Base-by-base conservation (phyloP, 2,888 invertebrate genomes). In the Ochropleura leucogaster region DNA sequence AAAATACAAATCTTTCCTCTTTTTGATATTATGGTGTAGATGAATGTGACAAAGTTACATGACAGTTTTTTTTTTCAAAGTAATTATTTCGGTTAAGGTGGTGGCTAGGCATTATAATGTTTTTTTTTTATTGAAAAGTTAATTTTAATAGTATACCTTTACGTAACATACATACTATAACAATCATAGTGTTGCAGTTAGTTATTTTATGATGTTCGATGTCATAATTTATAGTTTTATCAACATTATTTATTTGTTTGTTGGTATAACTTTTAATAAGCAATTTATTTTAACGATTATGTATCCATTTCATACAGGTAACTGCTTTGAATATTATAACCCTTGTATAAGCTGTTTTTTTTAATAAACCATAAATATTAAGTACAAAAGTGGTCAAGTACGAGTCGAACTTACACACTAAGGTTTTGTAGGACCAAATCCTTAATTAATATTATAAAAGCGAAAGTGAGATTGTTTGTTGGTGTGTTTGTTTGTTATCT, bases 171-270 rank as follows among this genome's bases (percentile, higher is more conserved):
- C 5, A 66, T 7, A 6, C 5, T 47, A 49, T 77, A 46, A 53
- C 30, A 66, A 46, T 9, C 9, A 62, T 51, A 0, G 16, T 81
- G 40, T 40, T 51, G 10, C 53, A 20, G 16, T 60, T 49, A 30
- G 0, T 57, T 53, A 30, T 55, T 68, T 65, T 40, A 55, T 65
- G 49, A 40, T 46, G 4, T 12, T 66, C 20, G 8, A n/a, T 59
- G 30, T 64, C 40, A 12, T 47, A 4, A 51, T 82, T 57, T 40
- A 18, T 16, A 51, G 14, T 57, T 64, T 63, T 42, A 51, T 75
- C 9, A 51, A 12, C 44, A 55, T 40, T 20, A 49, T 12, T 18
- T 18, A 53, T 51, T 51, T 51, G 1, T 47, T 46, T 73, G 3
- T 40, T 42, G 6, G 12, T 20, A 0, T 12, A 44, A 9, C 53